Base-by-base conservation (phyloP, 2,113 vertebrate genomes). In the Sinocyclocheilus grahami region DNA sequence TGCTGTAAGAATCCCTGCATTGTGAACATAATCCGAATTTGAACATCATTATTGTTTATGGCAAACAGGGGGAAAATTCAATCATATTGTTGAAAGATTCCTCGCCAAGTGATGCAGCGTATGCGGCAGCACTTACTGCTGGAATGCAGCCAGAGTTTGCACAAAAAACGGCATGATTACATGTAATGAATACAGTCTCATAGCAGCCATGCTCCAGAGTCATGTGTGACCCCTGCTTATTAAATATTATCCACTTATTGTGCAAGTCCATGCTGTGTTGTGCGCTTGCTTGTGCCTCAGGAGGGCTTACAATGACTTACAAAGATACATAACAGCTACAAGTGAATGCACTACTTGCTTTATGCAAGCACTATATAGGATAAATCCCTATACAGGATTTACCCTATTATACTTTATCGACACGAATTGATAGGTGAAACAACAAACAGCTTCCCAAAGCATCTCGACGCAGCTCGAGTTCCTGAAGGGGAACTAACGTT, bases 1-100 rank as follows among this genome's bases (percentile, higher is more conserved):
- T 42, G 13, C 16, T 27, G 24, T 51, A 82, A 62, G 12, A 63
- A 22, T 20, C 16, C 24, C 39, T 37, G 60, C 33, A 12, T 87
- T 83, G 76, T 87, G 46, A 27, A 14, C 11, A 24, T 71, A 63
- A 72, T 69, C 42, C 3, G 58, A 81, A 76, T 74, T 8, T 88
- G 85, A 74, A 39, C 77, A 1, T 86, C 77, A 53, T 85, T 10
- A 6, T 48, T 78, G 63, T 62, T 83, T 55, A 81, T 48, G 12
- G 82, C 78, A 79, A 60, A 84, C 74, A 83, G 84, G 86, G 46
- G 79, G 71, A 53, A 80, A 75, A 90, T 89, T 39, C 60, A 89
- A 88, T 88, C 18, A 74, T 65, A 77, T 63, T 83, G 53, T 86
- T 84, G 87, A 85, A 83, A 22, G 8, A 92, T 92, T 93, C 89